Evolutionary conservation across 2,113 vertebrate genomes (phyloP).

Genomic region (Castor canadensis): DNA sequence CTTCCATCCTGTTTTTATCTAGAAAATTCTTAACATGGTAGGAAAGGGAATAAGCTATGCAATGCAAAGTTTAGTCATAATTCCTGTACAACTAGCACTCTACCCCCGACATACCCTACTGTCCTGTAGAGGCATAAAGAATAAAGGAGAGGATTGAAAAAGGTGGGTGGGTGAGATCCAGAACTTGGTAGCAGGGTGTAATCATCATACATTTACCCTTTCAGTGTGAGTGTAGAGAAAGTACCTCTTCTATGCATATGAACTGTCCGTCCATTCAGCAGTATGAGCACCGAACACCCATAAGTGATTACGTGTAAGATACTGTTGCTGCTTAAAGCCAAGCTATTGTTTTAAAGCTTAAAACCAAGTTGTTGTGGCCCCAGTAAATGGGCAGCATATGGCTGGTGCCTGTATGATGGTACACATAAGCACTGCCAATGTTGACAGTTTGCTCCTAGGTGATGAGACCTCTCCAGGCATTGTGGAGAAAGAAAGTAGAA

Average conservation of each 20-base stretch:
- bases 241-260: not conserved
- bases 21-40: not conserved
- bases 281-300: not conserved
- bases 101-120: not conserved
- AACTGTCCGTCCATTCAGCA: not conserved
- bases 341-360: not conserved
- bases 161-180: not conserved
- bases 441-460: not conserved
- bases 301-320: not conserved
- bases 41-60: not conserved
- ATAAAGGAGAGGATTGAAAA: not conserved
- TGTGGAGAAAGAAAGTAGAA: not conserved
- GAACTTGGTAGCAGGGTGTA: not conserved
- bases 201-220: not conserved
- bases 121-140: not conserved
- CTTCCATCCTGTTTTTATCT: not conserved
- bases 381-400: not conserved
- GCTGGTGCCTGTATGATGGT: not conserved
- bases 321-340: conserved; percentile 7
- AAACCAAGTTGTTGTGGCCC: not conserved
- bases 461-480: not conserved
- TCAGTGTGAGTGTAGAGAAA: not conserved
- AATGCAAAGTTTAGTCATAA: not conserved
- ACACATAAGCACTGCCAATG: not conserved
- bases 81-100: not conserved